A percentile compares a stretch with the other conserved stretches of the same genome.
Conservation (phyloP, 92 coral and sea anemone species). For the Phenganax subtilis region DNA sequence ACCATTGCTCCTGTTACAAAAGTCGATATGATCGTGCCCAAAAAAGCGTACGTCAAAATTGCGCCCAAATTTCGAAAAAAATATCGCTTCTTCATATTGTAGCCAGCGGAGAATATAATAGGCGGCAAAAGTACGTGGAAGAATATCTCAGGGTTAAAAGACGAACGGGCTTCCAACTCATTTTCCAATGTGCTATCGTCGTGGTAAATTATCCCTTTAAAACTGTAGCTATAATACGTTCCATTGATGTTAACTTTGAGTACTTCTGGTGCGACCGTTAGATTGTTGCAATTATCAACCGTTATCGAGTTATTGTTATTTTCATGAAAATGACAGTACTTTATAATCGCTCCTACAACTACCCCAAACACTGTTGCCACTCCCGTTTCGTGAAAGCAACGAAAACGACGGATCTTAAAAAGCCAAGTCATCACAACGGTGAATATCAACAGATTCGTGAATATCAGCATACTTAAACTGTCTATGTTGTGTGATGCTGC, state of each 20-base stretch:
- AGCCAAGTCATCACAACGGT: slow-evolving; percentile 92
- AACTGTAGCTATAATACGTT: slow-evolving; percentile 79
- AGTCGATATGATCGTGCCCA: slow-evolving; percentile 90
- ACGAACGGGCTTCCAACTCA: slow-evolving; percentile 86
- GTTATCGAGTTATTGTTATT: slow-evolving; percentile 76
- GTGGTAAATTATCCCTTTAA: slow-evolving; percentile 87
- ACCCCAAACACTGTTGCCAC: slow-evolving; percentile 94
- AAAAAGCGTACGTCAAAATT: slow-evolving; percentile 89
- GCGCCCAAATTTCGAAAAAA: slow-evolving; percentile 95
- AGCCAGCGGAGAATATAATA: slow-evolving; percentile 93
- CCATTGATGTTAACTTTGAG: slow-evolving; percentile 88
- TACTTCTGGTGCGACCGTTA: slow-evolving; percentile 81
- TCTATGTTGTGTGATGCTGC: slow-evolving; percentile 93
- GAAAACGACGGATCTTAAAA: slow-evolving; percentile 83
- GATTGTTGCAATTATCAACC: slow-evolving; percentile 80
- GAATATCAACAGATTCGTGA: slow-evolving; percentile 76
- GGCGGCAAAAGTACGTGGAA: slow-evolving; percentile 95
- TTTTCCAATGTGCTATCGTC: slow-evolving; percentile 68
- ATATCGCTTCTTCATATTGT: slow-evolving; percentile 93
- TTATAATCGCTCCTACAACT: slow-evolving; percentile 81
- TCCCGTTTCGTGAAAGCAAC: slow-evolving; percentile 93
- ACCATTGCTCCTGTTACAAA: slow-evolving; percentile 75
- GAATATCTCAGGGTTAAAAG: slow-evolving; percentile 91
- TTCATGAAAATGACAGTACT: slow-evolving; percentile 64
- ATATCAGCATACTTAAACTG: slow-evolving; percentile 88